Conservation (phyloP, 2,888 invertebrate species). For the Panzeria rudis region DNA sequence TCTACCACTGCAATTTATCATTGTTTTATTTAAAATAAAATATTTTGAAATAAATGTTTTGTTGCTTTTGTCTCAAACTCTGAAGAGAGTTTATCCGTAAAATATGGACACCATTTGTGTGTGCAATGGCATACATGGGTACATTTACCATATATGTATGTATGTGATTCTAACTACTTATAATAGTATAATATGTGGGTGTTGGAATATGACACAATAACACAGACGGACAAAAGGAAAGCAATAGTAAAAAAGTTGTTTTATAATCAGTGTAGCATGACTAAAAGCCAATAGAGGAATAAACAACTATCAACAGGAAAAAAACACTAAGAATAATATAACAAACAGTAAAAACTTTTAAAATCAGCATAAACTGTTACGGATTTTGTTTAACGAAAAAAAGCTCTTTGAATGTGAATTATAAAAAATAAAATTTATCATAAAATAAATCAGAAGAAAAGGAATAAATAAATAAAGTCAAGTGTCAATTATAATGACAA, state of each 20-base stretch:
- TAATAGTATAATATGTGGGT: slow-evolving; percentile 45
- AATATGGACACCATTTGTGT: slow-evolving; percentile 55
- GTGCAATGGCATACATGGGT: slow-evolving; percentile 17
- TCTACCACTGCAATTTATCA: background rate
- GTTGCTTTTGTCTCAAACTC: slow-evolving; percentile 49
- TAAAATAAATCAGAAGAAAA: slow-evolving; percentile 36
- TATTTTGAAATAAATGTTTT: slow-evolving; percentile 35
- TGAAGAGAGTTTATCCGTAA: slow-evolving; percentile 66
- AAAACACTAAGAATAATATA: slow-evolving; percentile 22
- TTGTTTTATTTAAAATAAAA: slow-evolving; percentile 26
- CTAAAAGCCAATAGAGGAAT: slow-evolving; percentile 68
- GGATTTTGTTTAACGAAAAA: background rate
- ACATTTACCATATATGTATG: slow-evolving; percentile 36
- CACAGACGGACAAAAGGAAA: slow-evolving; percentile 9
- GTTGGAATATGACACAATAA: slow-evolving; percentile 58
- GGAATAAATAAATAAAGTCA: slow-evolving; percentile 13
- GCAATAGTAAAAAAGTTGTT: slow-evolving; percentile 40
- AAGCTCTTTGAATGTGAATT: slow-evolving; percentile 33
- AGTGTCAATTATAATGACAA: slow-evolving; percentile 25
- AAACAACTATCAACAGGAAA: slow-evolving; percentile 44
- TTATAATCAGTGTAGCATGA: slow-evolving; percentile 63
- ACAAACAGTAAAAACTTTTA: slow-evolving; percentile 42
- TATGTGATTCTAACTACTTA: slow-evolving; percentile 39
- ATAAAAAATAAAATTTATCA: slow-evolving; percentile 39
- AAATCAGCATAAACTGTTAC: slow-evolving; percentile 49